Evolutionary conservation across 1,140 invertebrate genomes (phyloP).

Genomic region (Drosophila jambulina): DNA sequence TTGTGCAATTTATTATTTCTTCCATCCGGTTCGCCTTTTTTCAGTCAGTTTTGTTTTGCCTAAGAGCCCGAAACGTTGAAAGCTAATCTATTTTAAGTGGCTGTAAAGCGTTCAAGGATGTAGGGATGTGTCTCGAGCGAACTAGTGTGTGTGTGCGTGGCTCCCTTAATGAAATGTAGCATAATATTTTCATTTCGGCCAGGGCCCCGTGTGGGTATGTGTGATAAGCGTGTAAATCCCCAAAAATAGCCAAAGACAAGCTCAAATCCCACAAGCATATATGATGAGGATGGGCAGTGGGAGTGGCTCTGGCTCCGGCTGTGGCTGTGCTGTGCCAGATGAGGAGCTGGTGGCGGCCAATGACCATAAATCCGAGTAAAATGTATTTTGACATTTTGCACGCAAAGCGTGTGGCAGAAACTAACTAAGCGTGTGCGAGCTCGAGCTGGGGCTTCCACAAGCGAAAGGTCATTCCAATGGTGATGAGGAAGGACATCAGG

Average conservation of each 20-base stretch:
- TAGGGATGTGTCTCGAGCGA: constrained; percentile 6
- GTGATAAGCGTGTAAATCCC: constrained; percentile 80
- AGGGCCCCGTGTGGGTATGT: constrained; percentile 41
- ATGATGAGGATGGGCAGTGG: constrained; percentile 24
- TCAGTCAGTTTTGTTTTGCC: constrained; percentile 37
- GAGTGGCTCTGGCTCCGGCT: constrained; percentile 26
- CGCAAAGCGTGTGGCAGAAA: constrained; percentile 67
- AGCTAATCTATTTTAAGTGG: constrained; percentile 81
- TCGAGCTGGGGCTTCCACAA: constrained; percentile 15
- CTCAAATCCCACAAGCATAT: constrained; percentile 47
- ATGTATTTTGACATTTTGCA: constrained; percentile 84
- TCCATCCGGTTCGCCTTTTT: constrained; percentile 19
- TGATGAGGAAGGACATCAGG: constrained; percentile 53
- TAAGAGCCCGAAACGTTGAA: constrained; percentile 56
- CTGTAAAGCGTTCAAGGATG: constrained; percentile 65
- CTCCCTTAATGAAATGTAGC: constrained; percentile 74
- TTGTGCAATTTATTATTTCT: constrained; percentile 64
- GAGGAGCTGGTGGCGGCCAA: constrained; percentile 52
- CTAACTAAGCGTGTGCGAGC: constrained; percentile 71
- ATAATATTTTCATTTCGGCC: constrained; percentile 74
- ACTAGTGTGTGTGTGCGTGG: constrained; percentile 11
- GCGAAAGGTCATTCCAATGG: constrained; percentile 80
- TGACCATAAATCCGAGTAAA: constrained; percentile 83
- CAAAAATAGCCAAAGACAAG: constrained; percentile 73
- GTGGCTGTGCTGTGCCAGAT: constrained; percentile 27